Evolutionary conservation across 2,797 vertebrate species (phyloP), one percentile per base, ranked within the genome.

Genomic region (Melanotaenia pygmaea): DNA sequence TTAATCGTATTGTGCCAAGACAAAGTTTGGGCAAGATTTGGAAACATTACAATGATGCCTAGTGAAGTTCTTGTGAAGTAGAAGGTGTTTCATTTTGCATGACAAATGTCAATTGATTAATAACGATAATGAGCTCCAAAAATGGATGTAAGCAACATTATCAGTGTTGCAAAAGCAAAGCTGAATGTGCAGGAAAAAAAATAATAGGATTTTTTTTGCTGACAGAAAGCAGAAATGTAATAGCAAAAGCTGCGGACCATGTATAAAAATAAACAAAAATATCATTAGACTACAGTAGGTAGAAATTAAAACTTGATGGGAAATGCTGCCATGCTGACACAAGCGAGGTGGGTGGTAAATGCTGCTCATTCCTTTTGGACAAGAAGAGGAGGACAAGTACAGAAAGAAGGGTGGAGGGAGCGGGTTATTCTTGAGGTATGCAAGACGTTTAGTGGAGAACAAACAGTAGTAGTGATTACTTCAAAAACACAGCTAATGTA

Each of bases 161-260:
- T 81, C 59, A 69, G 62, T 56, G 64, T 38, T 68, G 73, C 79
- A 67, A 79, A 84, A 86, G 81, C 86, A 89, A 86, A 71, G 88
- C 89, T 89, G 85, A 90, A 83, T 68, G 53, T 53, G 83, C 89
- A 89, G 53, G 84, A 88, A 87, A 79, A 80, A 86, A 84, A 79
- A 87, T 88, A 81, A 26, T 22, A 71, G 72, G 43, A 63, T 28
- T 70, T 87, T 87, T 91, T 83, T 80, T 87, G 89, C 90, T 91
- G 90, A 92, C 88, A 81, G 67, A 72, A 63, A 85, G 72, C 72
- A 81, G 64, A 83, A 72, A 67, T 70, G 59, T 82, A 88, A 90
- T 88, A 65, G 76, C 71, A 60, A 88, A 88, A 76, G 70, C 88
- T 73, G 60, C 83, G 73, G 76, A 86, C 74, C 83, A 72, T 76